Evolutionary conservation across 2,113 vertebrate genomes (phyloP).

Genomic region (Panthera leo): DNA sequence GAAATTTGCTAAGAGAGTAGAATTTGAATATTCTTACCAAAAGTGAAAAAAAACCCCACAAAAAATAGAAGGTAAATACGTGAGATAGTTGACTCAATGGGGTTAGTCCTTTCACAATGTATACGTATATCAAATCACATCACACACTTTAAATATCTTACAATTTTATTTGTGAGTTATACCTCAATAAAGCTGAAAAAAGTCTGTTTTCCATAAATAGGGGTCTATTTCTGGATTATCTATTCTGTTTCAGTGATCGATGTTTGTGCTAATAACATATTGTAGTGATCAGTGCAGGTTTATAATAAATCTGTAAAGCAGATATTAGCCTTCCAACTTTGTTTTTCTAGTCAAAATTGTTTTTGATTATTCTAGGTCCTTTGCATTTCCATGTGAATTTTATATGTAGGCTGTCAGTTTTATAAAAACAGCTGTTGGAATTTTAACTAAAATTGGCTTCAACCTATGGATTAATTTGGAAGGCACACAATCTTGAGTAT

Average conservation of each 20-base stretch:
- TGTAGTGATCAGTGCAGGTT: background rate
- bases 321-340: background rate
- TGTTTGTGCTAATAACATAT: background rate
- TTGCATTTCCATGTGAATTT: background rate
- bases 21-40: background rate
- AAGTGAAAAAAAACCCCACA: background rate
- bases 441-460: background rate
- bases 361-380: background rate
- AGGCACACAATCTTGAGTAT: background rate
- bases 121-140: background rate
- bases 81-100: background rate
- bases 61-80: background rate
- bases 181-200: background rate
- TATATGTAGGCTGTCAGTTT: background rate
- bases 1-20: background rate
- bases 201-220: background rate
- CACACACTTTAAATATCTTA: background rate
- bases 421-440: background rate
- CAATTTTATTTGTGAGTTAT: background rate
- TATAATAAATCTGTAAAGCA: background rate
- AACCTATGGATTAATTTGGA: background rate
- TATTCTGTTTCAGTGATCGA: background rate
- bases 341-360: background rate
- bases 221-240: background rate
- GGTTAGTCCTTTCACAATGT: background rate